Conservation (phyloP, 2,113 vertebrate species). For the Cottus gobio region DNA sequence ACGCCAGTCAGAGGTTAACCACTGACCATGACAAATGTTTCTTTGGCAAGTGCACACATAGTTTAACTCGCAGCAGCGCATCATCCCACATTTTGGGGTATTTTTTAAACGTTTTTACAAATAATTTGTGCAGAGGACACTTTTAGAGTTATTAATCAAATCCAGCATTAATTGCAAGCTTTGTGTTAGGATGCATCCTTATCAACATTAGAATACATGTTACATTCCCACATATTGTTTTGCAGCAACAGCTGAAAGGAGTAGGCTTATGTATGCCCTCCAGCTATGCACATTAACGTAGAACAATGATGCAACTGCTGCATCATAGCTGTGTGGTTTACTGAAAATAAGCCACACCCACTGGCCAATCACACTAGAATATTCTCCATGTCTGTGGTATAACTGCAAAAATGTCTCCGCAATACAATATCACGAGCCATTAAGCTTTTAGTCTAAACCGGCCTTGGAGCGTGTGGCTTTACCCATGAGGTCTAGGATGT, state of each 20-base stretch:
- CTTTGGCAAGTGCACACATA: background rate
- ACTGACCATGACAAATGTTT: background rate
- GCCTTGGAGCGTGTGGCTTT: constrained; percentile 28
- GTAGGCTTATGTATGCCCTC: background rate
- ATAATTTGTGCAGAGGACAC: no score
- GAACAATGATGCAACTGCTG: background rate
- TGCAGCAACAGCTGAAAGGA: background rate
- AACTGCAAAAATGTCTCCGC: constrained; percentile 7
- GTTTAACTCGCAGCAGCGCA: no score
- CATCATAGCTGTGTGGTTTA: background rate
- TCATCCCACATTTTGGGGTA: no score
- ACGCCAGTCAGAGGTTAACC: background rate
- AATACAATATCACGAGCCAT: constrained; percentile 13
- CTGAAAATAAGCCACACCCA: constrained; percentile 13
- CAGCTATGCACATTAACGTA: background rate
- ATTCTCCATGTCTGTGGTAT: background rate
- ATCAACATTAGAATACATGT: background rate
- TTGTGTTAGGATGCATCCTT: background rate
- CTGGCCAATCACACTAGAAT: background rate
- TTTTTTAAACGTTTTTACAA: no score
- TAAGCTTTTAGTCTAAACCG: constrained; percentile 25
- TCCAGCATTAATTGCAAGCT: background rate
- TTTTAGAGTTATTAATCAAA: no score
- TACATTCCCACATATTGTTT: background rate
- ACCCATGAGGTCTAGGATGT: constrained; percentile 48